These are phyloP conservation scores for Potorous gilbertii DNA, from an alignment of 2,797 vertebrate species.

Conservation along the genomic window DNA sequence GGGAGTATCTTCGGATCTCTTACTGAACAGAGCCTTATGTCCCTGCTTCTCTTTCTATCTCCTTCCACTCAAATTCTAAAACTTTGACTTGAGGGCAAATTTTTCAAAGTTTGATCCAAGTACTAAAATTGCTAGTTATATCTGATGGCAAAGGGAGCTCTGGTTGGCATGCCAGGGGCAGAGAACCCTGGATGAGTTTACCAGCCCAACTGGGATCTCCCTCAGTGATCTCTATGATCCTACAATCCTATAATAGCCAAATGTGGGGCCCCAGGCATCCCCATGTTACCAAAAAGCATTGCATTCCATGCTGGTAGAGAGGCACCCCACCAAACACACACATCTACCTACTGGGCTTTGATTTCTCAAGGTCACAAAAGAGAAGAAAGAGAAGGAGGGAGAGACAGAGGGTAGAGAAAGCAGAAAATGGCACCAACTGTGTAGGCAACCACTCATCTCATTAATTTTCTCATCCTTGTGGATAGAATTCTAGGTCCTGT, in stretches of 20 bases:
- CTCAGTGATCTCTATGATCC: not conserved
- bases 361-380: slow-evolving; percentile 1
- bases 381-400: not conserved
- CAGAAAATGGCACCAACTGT: not conserved
- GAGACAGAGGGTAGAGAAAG: not conserved
- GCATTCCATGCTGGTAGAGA: not conserved
- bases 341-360: not conserved
- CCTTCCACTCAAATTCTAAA: not conserved
- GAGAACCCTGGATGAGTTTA: not conserved
- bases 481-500: slow-evolving; percentile 12
- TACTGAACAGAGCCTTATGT: not conserved
- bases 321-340: too few relatives aligned
- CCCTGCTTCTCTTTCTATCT: not conserved
- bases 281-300: not conserved
- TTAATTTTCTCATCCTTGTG: not conserved
- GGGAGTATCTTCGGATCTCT: not conserved
- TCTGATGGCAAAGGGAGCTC: not conserved
- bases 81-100: not conserved
- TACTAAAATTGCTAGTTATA: not conserved
- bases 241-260: not conserved
- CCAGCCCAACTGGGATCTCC: not conserved
- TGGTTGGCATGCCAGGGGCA: not conserved
- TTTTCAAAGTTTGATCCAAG: not conserved
- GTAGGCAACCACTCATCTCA: not conserved
- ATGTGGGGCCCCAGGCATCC: not conserved